Percentiles rank a stretch among this genome's conserved stretches.
Conservation (phyloP, 2,888 invertebrate species). For the Buathra laborator region DNA sequence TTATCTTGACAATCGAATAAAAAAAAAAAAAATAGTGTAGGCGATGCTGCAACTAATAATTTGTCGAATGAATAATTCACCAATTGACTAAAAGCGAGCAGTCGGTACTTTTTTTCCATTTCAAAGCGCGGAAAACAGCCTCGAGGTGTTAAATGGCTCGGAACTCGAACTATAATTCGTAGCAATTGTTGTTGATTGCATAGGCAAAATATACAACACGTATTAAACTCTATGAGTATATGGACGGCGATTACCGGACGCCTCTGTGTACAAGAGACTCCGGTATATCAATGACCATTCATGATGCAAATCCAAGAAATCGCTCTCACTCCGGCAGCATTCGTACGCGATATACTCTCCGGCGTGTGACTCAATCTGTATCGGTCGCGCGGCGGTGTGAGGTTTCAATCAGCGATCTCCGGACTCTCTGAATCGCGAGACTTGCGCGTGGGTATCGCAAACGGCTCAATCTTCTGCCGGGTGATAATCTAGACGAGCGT, state of each 20-base stretch:
- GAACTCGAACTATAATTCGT: conserved; percentile 45
- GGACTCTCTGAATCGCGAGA: conserved; percentile 8
- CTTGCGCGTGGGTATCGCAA: conserved; percentile 49
- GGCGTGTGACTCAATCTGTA: conserved; percentile 46
- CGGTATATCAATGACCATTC: conserved; percentile 65
- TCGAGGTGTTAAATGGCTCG: conserved; percentile 41
- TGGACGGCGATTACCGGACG: conserved; percentile 26
- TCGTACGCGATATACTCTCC: conserved; percentile 2
- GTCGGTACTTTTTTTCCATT: conserved; percentile 5
- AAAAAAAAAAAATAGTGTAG: neutral
- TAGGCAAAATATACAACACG: conserved; percentile 31
- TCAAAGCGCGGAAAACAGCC: conserved; percentile 31
- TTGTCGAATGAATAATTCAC: conserved; percentile 17
- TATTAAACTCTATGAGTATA: conserved; percentile 31
- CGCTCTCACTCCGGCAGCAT: conserved; percentile 14
- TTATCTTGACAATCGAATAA: neutral
- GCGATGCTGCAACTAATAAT: conserved; percentile 28
- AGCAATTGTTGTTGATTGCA: conserved; percentile 58
- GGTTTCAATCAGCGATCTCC: conserved; percentile 46
- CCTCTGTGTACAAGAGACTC: conserved; percentile 48
- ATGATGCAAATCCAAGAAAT: conserved; percentile 60
- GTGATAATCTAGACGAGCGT: neutral
- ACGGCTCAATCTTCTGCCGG: conserved; percentile 37
- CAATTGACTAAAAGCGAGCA: neutral
- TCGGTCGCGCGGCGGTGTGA: conserved; percentile 34